Percentiles rank a stretch among this genome's conserved stretches.
Evolutionary conservation across 2,113 vertebrate genomes (phyloP).

Genomic region (Murina feae): DNA sequence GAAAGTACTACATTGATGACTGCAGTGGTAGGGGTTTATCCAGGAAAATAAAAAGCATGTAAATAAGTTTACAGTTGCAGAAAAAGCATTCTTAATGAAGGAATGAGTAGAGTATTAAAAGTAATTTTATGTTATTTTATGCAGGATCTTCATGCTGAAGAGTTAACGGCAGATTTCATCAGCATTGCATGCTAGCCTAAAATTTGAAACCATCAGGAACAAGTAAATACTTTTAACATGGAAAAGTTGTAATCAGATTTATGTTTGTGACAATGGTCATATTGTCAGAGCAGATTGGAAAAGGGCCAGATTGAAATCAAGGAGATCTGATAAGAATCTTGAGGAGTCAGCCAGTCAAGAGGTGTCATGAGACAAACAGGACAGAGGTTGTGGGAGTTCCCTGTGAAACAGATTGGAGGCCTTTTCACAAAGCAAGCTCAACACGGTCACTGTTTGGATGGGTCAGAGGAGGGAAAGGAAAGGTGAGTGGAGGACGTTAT

Average conservation of each 20-base stretch:
- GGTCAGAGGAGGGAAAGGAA: fast-evolving
- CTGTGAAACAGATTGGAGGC: neutral
- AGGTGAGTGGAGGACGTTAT: no score
- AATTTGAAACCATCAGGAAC: neutral
- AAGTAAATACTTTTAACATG: neutral
- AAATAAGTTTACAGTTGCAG: neutral
- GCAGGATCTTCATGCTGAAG: neutral
- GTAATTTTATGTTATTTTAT: neutral
- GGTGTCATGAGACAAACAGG: neutral
- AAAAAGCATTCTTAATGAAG: neutral
- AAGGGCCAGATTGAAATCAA: neutral
- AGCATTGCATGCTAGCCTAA: neutral
- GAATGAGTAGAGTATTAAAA: neutral
- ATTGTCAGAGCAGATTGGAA: neutral
- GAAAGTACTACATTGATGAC: neutral
- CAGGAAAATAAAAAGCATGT: neutral
- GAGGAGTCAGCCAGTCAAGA: neutral
- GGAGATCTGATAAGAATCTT: neutral
- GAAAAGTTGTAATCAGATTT: neutral
- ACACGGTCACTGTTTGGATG: neutral
- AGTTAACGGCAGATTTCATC: neutral
- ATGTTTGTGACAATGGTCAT: neutral
- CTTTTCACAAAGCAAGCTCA: neutral
- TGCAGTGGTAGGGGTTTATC: neutral
- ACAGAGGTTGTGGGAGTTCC: no score